Percentiles rank a stretch among this genome's conserved stretches.
Evolutionary conservation across 2,113 vertebrate species (phyloP).

Genomic region (Theristicus caerulescens): DNA sequence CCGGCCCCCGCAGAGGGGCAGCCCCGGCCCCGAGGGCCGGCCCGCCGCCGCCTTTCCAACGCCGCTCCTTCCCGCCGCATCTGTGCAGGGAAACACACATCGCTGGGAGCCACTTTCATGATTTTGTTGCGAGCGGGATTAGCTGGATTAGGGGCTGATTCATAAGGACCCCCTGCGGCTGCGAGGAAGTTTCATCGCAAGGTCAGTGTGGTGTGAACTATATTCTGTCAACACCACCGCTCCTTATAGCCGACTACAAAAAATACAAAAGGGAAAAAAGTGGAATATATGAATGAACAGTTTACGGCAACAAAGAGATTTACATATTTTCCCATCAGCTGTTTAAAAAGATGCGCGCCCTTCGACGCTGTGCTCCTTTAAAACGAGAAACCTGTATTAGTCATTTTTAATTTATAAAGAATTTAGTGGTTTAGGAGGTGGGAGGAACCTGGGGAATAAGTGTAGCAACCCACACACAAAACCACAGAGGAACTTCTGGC

Average conservation of each 20-base stretch:
- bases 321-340: slow-evolving; percentile 5
- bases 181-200: slow-evolving; percentile 82
- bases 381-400: slow-evolving; percentile 17
- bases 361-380: slow-evolving; percentile 6
- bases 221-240: slow-evolving; percentile 77
- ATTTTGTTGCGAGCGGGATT: slow-evolving; percentile 84
- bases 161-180: slow-evolving; percentile 82
- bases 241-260: slow-evolving; percentile 57
- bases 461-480: slow-evolving; percentile 67
- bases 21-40: background rate
- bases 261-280: background rate
- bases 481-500: slow-evolving; percentile 54
- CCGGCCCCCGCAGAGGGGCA: no score
- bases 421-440: slow-evolving; percentile 59
- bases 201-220: slow-evolving; percentile 80
- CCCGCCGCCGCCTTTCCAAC: slow-evolving; percentile 1
- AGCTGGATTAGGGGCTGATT: slow-evolving; percentile 82
- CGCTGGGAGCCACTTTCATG: slow-evolving; percentile 79
- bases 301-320: slow-evolving; percentile 55
- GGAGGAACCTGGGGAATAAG: slow-evolving; percentile 64
- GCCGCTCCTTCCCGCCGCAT: slow-evolving; percentile 52
- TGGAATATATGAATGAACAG: slow-evolving; percentile 50
- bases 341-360: background rate
- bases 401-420: slow-evolving; percentile 61
- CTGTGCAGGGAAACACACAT: slow-evolving; percentile 65